Evolutionary conservation across 2,888 invertebrate species (phyloP).

Genomic region (Lydus trimaculatus): DNA sequence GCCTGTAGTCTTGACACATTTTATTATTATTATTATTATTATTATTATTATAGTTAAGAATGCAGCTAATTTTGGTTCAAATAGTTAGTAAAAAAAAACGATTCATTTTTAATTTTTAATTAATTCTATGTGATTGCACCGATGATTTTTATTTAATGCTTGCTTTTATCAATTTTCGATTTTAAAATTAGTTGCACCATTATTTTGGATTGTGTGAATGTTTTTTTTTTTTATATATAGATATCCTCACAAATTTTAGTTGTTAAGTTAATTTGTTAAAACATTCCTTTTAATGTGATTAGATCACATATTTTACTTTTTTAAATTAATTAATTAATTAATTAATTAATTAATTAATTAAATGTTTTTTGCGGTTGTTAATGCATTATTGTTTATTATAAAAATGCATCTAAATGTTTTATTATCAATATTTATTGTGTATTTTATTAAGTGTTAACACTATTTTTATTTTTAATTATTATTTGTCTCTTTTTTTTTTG

Average conservation of each 20-base stretch:
- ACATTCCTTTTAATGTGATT: slow-evolving; percentile 52
- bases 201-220: slow-evolving; percentile 25
- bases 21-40: not conserved
- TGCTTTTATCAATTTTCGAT: slow-evolving; percentile 5
- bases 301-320: slow-evolving; percentile 34
- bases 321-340: slow-evolving; percentile 19
- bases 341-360: slow-evolving; percentile 21
- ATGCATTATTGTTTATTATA: slow-evolving; percentile 39
- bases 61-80: not conserved
- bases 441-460: slow-evolving; percentile 35
- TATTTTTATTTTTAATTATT: not conserved
- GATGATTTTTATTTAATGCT: slow-evolving; percentile 23
- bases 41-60: not conserved
- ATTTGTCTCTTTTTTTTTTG: too few species aligned
- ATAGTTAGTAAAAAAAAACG: not conserved
- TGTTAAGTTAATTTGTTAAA: slow-evolving; percentile 35
- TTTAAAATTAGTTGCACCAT: slow-evolving; percentile 27
- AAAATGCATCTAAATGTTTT: slow-evolving; percentile 48
- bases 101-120: too few species aligned
- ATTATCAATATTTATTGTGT: slow-evolving; percentile 42
- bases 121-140: slow-evolving; percentile 27
- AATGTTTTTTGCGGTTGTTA: slow-evolving; percentile 47
- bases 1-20: not conserved
- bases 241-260: slow-evolving; percentile 14
- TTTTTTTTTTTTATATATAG: not conserved